Evolutionary conservation across 1,140 invertebrate genomes (phyloP).

Genomic region (Drosophila mojavensis): DNA sequence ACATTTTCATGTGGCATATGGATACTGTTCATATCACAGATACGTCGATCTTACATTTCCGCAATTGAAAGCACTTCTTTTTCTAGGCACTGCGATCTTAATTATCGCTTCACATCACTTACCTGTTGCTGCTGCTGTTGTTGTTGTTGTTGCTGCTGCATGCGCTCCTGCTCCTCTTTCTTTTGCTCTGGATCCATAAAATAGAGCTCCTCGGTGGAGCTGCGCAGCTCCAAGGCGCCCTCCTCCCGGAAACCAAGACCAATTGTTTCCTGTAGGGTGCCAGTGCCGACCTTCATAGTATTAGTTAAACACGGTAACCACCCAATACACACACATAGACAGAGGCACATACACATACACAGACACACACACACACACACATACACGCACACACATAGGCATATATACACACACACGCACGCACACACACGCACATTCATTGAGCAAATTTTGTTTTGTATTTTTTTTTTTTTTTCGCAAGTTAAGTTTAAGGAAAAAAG

Average conservation of each 20-base stretch:
- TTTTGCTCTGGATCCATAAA: constrained; percentile 89
- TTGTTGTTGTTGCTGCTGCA: constrained; percentile 46
- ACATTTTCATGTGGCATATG: too few species aligned
- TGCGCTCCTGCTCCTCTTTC: constrained; percentile 83
- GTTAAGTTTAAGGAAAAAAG: constrained; percentile 32
- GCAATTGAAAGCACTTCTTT: too few species aligned
- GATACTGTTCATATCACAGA: too few species aligned
- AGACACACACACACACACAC: constrained; percentile 24
- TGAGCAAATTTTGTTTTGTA: constrained; percentile 10
- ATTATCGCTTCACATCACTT: constrained; percentile 17
- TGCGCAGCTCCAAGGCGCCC: constrained; percentile 91
- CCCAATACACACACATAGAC: constrained; percentile 56
- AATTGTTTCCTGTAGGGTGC: constrained; percentile 84
- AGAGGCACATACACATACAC: constrained; percentile 21
- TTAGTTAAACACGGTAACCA: constrained; percentile 72
- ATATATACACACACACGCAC: constrained; percentile 6
- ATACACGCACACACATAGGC: constrained; percentile 22
- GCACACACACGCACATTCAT: constrained; percentile 37
- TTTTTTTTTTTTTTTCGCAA: constrained; percentile 23
- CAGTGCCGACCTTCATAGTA: constrained; percentile 83
- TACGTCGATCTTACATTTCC: too few species aligned
- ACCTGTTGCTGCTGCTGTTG: constrained; percentile 57
- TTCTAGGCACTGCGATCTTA: neutral
- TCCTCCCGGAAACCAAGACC: constrained; percentile 89
- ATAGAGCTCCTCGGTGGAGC: constrained; percentile 93